phyloP scores from a whole-genome alignment of 2,888 invertebrate genomes.

The Achlya flavicornis region DNA sequence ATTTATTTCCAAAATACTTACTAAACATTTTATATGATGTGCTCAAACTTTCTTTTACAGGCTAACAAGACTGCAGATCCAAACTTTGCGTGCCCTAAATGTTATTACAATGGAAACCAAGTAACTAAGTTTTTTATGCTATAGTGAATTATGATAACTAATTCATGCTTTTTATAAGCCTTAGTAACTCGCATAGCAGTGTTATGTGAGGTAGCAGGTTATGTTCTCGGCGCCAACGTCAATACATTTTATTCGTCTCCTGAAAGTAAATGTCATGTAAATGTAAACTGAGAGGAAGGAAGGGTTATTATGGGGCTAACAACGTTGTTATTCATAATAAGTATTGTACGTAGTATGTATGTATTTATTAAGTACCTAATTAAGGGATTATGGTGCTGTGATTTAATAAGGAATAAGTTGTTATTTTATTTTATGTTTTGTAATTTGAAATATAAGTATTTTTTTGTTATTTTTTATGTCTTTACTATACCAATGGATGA shows the following conservation, averaged over 20 bases:
- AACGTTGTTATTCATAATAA: background rate
- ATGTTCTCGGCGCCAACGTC: no score
- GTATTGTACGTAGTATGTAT: background rate
- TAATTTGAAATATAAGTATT: background rate
- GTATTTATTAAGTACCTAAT: background rate
- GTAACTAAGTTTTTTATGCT: slow-evolving; percentile 54
- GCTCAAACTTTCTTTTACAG: slow-evolving; percentile 65
- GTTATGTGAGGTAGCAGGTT: slow-evolving; percentile 9
- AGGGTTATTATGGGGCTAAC: background rate
- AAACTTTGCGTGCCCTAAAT: slow-evolving; percentile 87
- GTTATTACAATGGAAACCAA: slow-evolving; percentile 80
- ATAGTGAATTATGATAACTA: slow-evolving; percentile 23
- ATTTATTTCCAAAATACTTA: no score
- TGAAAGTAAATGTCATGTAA: no score
- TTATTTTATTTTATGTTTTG: background rate
- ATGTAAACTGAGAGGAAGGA: background rate
- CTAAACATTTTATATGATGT: no score
- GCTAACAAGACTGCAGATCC: slow-evolving; percentile 87
- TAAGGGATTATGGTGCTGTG: background rate
- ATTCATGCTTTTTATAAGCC: background rate
- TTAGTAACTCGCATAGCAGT: background rate
- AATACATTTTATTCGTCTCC: no score
- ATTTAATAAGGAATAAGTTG: background rate
- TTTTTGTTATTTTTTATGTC: background rate
- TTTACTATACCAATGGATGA: background rate